Conservation (phyloP, 2,113 vertebrate genomes). For the Halcyon malimbica region DNA sequence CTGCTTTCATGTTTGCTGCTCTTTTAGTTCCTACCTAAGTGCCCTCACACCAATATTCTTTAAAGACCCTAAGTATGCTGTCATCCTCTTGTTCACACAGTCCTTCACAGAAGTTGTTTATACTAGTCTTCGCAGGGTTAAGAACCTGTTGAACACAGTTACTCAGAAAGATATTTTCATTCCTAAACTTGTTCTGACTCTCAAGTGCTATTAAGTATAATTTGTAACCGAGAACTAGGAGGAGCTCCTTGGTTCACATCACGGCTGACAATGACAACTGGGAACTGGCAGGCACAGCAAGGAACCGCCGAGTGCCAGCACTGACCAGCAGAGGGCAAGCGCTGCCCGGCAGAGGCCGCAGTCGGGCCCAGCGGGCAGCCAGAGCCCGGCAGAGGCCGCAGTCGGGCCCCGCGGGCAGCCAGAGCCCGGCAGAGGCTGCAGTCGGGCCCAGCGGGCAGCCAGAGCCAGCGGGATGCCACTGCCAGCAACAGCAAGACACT, state of each 20-base stretch:
- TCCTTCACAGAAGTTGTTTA: background rate
- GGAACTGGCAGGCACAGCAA: background rate
- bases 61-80: background rate
- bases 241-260: background rate
- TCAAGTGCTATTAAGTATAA: background rate
- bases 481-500: background rate
- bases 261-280: background rate
- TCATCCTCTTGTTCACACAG: background rate
- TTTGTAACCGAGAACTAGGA: background rate
- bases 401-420: too few relatives aligned
- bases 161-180: background rate
- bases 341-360: background rate
- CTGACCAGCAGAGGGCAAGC: constrained; percentile 59
- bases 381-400: too few relatives aligned
- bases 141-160: background rate
- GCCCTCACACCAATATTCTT: background rate
- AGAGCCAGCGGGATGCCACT: background rate
- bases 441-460: too few relatives aligned
- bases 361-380: too few relatives aligned
- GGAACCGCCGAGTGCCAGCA: background rate
- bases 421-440: too few relatives aligned
- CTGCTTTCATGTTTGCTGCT: background rate
- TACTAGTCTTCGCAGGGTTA: background rate
- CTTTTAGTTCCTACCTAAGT: background rate
- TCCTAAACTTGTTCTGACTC: background rate